Percentiles rank a stretch among this genome's conserved stretches.
phyloP scores from a whole-genome alignment of 2,888 invertebrate species.

The Plebejus argus region DNA sequence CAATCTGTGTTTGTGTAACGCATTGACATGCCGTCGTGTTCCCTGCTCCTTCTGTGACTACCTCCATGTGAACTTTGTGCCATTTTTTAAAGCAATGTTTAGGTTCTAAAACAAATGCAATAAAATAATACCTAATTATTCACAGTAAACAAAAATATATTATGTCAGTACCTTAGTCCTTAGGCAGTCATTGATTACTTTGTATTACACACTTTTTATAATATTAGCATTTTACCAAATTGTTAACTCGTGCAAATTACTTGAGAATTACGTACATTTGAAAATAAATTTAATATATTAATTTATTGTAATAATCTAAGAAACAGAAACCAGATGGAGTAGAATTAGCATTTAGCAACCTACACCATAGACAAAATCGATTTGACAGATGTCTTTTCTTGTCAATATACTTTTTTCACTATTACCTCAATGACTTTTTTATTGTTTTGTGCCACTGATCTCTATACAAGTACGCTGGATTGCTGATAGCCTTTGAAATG shows the following conservation, averaged over 20 bases:
- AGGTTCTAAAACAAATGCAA: not conserved
- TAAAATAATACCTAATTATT: not conserved
- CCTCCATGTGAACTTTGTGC: constrained; percentile 86
- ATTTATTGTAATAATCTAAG: too few species aligned
- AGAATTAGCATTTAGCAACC: not conserved
- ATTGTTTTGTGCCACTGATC: too few species aligned
- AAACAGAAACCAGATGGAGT: not conserved
- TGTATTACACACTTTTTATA: not conserved
- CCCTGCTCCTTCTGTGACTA: constrained; percentile 82
- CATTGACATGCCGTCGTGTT: constrained; percentile 82
- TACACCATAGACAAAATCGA: not conserved
- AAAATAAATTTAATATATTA: not conserved
- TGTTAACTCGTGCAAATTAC: not conserved
- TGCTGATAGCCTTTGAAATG: too few species aligned
- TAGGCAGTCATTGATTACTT: not conserved
- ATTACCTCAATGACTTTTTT: too few species aligned
- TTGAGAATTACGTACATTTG: not conserved
- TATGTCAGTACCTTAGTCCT: not conserved
- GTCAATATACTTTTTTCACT: too few species aligned
- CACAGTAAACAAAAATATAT: not conserved
- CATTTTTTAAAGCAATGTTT: constrained; percentile 47
- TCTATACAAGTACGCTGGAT: too few species aligned
- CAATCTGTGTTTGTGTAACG: constrained; percentile 87
- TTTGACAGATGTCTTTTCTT: not conserved
- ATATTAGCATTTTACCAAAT: not conserved